Evolutionary conservation across 2,797 vertebrate genomes (phyloP), one percentile per base, ranked within the genome.

Genomic region (Diplodus sargus): DNA sequence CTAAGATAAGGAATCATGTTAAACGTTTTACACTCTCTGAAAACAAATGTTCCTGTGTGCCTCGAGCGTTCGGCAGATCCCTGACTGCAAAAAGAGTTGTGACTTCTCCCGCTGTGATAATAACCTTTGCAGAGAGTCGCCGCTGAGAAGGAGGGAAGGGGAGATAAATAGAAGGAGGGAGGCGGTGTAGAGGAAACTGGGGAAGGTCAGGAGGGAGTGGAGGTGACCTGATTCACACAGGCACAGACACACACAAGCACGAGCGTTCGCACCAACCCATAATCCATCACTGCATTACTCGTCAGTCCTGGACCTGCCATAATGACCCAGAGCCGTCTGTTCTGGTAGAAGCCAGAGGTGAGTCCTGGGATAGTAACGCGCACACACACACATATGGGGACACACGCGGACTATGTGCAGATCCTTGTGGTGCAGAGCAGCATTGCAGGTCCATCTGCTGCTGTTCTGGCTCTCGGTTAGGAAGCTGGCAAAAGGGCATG

Each of bases 191-290:
- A 82, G 59, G 74, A 87, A 90, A 82, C 65, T 85, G 77, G 76
- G 78, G 85, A 84, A 89, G 88, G 91, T 92, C 90, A 91, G 74
- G 74, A 90, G 89, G 86, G 87, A 91, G 85, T 75, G 49, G 82
- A 87, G 84, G 83, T 92, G 89, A 90, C 90, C 89, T 89, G 81
- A 83, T 89, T 91, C 86, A 87, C 57, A 80, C 69, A 83, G 22
- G 69, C 79, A 63, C 7, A 3, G 20, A 51, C 39, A 15, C 53
- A 85, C 48, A 61, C 58, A 59, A 56, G 52, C 12, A 0, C 25
- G 71, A n/a, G 70, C 72, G 47, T 75, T 78, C 58, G 49, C 68
- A 77, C 74, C 65, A 45, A 62, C 81, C 72, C 72, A 66, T 82
- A 86, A 92, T 91, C 81, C 71, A 89, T 90, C 88, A 90, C 64